phyloP scores from a whole-genome alignment of 1,140 invertebrate genomes.

The Phortica variegata region DNA sequence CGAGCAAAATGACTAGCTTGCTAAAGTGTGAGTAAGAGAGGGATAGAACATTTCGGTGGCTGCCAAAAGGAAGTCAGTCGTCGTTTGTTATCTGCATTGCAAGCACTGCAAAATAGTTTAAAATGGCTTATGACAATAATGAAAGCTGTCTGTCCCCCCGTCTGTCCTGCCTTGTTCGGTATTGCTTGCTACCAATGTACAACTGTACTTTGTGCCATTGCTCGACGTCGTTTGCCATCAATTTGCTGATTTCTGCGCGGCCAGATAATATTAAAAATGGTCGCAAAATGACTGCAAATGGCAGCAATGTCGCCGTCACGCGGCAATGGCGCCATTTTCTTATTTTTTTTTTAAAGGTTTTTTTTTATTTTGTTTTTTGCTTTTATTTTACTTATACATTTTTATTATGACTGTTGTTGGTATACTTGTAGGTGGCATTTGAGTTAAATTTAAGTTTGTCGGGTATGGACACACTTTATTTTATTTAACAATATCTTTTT shows the following conservation, averaged over 20 bases:
- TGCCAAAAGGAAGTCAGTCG: no score
- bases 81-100: not conserved
- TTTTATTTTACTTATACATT: slow-evolving; percentile 1
- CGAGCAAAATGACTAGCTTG: no score
- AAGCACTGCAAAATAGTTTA: slow-evolving; percentile 13
- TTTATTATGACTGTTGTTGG: not conserved
- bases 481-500: no score
- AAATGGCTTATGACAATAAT: slow-evolving; percentile 49
- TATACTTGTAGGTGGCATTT: slow-evolving; percentile 18
- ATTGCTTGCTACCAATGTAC: no score
- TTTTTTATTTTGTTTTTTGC: slow-evolving; percentile 50
- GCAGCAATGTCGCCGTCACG: slow-evolving; percentile 37
- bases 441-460: no score
- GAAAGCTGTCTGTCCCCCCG: slow-evolving; percentile 54
- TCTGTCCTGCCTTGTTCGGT: no score
- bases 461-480: no score
- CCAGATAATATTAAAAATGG: not conserved
- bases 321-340: not conserved
- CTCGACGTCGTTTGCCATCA: slow-evolving; percentile 41
- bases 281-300: slow-evolving; percentile 8
- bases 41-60: no score
- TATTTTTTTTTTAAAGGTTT: slow-evolving; percentile 22
- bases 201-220: not conserved
- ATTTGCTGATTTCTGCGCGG: slow-evolving; percentile 48
- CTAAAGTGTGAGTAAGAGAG: no score